Base-by-base conservation (phyloP, 2,888 invertebrate genomes). In the Drosophila nigritarsus region DNA sequence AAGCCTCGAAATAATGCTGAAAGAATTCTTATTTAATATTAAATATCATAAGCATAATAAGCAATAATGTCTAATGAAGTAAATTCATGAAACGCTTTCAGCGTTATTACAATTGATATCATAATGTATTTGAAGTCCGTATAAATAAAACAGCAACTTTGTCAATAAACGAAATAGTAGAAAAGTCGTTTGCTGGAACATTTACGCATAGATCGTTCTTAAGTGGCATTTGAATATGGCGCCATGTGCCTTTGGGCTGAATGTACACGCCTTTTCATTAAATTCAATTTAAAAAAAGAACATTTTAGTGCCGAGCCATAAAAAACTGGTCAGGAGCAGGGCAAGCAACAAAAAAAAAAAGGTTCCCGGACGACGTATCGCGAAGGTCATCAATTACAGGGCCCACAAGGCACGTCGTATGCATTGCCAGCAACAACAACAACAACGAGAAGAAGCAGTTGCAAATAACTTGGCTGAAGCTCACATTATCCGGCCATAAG, bases 361-460 rank as follows among this genome's bases (percentile, higher is more conserved):
- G 82, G 79, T 83, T 85, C 71, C 82, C 71, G 69, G 62, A 60
- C 78, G 65, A 81, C 87, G 79, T 87, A 87, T 89, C 86, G 87
- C 87, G 83, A 87, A 83, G 86, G 86, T 87, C 86, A 87, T 89
- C 87, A 87, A 87, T 89, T 87, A 87, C 89, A 76, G 71, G 78
- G 55, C 84, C 77, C 82, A 71, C 83, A 67, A 74, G 82, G 73
- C 75, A 75, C 65, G 76, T 75, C 76, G 68, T 65, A 78, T 83
- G 87, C 69, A 75, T 69, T 70, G 78, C 77, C 50, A 59, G 49
- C 80, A 80, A 30, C 69, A 80, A 69, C 45, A 75, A 36, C 49
- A 66, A 34, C 51, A 68, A 38, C 50, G 55, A 55, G 64, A 64
- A 54, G 53, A 63, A 70, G 84, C 88, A 88, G 76, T 87, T 84